Base-by-base conservation (phyloP, 2,113 vertebrate species). In the Amia ocellicauda region DNA sequence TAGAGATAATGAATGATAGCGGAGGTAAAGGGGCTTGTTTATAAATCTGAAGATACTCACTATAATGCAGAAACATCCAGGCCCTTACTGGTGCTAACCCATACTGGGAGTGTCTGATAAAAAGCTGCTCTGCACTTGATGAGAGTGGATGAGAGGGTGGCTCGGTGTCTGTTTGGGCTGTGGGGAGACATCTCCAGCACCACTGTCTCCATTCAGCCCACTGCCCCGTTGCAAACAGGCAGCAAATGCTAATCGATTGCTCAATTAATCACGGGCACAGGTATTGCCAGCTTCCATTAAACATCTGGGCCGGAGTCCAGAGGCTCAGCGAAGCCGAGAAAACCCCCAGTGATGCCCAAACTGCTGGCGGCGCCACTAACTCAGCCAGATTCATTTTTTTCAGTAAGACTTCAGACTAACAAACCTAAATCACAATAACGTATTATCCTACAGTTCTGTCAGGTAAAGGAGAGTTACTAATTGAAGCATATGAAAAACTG, bases 241-340 rank as follows among this genome's bases (percentile, higher is more conserved):
- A 47, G 43, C n/a, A 16, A 28, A 53, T 70, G 47, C 70, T 73
- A 71, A 78, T 69, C 45, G 22, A 71, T 69, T 47, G 51, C 23
- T 55, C 70, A 69, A 69, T 77, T 68, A 69, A 63, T 74, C 60
- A 64, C 26, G 29, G 41, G 58, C 40, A 24, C 54, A 27, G 58
- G 7, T 60, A 28, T 17, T 53, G 50, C 73, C 75, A 61, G 54
- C 11, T 63, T 64, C 61, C 68, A 72, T 72, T 75, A 71, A 67
- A 77, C 22, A 47, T 3, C 20, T 61, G 60, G 61, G 54, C 65
- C 50, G 65, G 36, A 55, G 61, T 45, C 52, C 43, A 47, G 43
- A 47, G 43, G 3, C 43, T 17, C 13, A 47, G 13, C 4, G 43
- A 14, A 17, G 43, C 43, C 16, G 43, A 47, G 43, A 47, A 47